These are phyloP conservation scores for Calliopum simillimum DNA, from an alignment of 2,888 invertebrate genomes.

Conservation along the genomic window DNA sequence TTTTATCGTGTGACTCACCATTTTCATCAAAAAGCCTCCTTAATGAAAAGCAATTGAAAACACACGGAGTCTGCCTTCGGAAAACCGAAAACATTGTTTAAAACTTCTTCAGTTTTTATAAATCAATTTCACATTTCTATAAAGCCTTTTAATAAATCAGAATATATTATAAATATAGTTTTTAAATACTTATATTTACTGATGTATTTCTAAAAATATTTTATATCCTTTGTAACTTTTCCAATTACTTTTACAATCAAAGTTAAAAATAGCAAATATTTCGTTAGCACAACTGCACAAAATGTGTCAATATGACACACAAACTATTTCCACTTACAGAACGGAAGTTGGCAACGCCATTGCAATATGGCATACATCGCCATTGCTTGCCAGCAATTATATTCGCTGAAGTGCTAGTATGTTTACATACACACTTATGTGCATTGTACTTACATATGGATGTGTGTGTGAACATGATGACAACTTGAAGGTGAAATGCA, in stretches of 20 bases:
- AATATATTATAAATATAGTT: too few relatives aligned
- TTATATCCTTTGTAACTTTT: background rate
- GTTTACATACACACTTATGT: background rate
- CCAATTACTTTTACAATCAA: background rate
- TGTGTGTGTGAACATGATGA: background rate
- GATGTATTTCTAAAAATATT: background rate
- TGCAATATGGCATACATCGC: background rate
- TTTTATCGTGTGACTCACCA: too few relatives aligned
- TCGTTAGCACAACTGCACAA: background rate
- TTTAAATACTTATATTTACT: too few relatives aligned
- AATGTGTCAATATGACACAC: background rate
- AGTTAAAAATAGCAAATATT: background rate
- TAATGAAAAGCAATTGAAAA: too few relatives aligned
- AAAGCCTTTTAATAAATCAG: background rate
- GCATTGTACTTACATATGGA: background rate
- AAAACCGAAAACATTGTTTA: too few relatives aligned
- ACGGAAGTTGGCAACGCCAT: slow-evolving; percentile 9
- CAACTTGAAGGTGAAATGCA: slow-evolving; percentile 30
- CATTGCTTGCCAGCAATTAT: slow-evolving; percentile 6
- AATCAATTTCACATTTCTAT: too few relatives aligned
- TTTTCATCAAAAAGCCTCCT: too few relatives aligned
- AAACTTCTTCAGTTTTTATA: too few relatives aligned
- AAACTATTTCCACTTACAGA: slow-evolving; percentile 20
- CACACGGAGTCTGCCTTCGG: too few relatives aligned
- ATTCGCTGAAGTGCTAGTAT: background rate